These are phyloP conservation scores for Ictalurus punctatus DNA, from an alignment of 2,113 vertebrate genomes.

Conservation along the genomic window DNA sequence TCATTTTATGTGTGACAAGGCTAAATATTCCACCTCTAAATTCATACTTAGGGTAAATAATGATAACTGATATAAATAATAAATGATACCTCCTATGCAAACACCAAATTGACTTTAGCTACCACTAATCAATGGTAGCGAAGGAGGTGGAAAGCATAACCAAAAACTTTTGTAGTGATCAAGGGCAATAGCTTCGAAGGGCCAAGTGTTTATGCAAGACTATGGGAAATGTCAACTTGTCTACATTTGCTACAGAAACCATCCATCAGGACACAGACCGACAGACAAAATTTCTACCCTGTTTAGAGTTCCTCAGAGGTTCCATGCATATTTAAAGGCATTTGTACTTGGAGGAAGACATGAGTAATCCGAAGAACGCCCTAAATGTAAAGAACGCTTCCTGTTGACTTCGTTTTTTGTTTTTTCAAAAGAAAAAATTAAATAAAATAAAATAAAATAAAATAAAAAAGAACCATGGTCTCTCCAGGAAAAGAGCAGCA, in stretches of 20 bases:
- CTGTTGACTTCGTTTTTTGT: conserved; percentile 14
- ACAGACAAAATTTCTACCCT: conserved; percentile 49
- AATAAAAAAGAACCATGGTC: conserved; percentile 13
- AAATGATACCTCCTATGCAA: neutral
- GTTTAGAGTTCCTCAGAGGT: conserved; percentile 52
- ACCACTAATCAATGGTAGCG: conserved; percentile 3
- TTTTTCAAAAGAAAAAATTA: conserved; percentile 37
- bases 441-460: conserved; percentile 10
- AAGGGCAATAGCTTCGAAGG: conserved; percentile 1
- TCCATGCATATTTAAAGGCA: conserved; percentile 62
- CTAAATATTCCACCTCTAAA: neutral
- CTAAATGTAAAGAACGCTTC: conserved; percentile 43
- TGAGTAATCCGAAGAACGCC: conserved; percentile 45
- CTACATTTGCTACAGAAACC: conserved; percentile 12
- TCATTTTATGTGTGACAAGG: neutral
- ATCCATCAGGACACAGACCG: conserved; percentile 33
- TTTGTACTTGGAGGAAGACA: conserved; percentile 62
- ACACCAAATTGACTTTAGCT: conserved; percentile 11
- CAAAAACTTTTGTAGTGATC: neutral
- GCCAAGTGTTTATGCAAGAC: neutral
- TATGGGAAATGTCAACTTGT: neutral
- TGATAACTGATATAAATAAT: no score
- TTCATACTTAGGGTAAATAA: conserved; percentile 11
- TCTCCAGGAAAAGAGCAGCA: conserved; percentile 52
- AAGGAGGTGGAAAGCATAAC: conserved; percentile 19